Conservation (phyloP, 1,140 invertebrate genomes). For the Ostrea edulis region DNA sequence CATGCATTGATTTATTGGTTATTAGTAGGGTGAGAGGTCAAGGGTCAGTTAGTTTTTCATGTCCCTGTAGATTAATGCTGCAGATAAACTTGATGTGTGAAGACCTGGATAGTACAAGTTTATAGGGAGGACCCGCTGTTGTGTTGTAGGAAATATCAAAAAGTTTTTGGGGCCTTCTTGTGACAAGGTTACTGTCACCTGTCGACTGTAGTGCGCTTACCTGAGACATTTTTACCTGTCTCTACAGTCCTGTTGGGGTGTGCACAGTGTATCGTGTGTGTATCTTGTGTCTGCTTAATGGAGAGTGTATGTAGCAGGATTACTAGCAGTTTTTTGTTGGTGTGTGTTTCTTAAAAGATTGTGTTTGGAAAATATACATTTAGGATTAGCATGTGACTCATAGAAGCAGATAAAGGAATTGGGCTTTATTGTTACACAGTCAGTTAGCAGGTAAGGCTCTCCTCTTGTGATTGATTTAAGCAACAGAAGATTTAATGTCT, state of each 20-base stretch:
- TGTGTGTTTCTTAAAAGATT: conserved; percentile 16
- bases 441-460: conserved; percentile 22
- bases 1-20: conserved; percentile 39
- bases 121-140: background rate
- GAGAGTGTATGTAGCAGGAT: conserved; percentile 16
- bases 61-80: conserved; percentile 10
- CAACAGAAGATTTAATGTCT: conserved; percentile 36
- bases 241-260: conserved; percentile 4
- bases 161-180: conserved; percentile 11
- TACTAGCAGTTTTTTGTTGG: background rate
- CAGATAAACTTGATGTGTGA: conserved; percentile 17
- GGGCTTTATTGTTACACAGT: conserved; percentile 32
- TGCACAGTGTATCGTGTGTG: conserved; percentile 19
- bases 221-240: conserved; percentile 38
- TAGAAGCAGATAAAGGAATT: conserved; percentile 12
- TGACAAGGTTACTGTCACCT: conserved; percentile 17
- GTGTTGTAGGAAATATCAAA: background rate
- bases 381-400: conserved; percentile 34
- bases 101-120: background rate
- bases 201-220: conserved; percentile 1
- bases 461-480: conserved; percentile 30
- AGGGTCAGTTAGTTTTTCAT: conserved; percentile 25
- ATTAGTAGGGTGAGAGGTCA: conserved; percentile 23
- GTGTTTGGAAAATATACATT: conserved; percentile 33
- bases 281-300: conserved; percentile 25